Percentiles rank a stretch among this genome's conserved stretches.
Evolutionary conservation across 2,888 invertebrate genomes (phyloP).

Genomic region (Dryobota labecula): DNA sequence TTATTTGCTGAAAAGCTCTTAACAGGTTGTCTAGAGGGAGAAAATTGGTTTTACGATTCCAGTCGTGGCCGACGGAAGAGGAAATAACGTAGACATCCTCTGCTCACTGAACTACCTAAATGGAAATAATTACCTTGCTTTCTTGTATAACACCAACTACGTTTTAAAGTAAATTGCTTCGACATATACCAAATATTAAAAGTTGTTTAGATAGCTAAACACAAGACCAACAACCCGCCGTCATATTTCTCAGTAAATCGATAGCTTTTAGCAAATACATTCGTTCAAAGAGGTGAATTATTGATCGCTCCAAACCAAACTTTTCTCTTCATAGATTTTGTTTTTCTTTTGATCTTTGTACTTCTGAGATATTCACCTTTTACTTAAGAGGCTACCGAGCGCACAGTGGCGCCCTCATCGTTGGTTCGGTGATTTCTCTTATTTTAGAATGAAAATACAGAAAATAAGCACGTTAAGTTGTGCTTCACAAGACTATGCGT

Average conservation of each 20-base stretch:
- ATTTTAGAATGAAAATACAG: no score
- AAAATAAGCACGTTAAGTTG: no score
- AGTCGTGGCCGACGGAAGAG: constrained; percentile 60
- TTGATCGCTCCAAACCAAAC: constrained; percentile 48
- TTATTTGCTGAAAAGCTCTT: constrained; percentile 57
- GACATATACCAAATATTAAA: constrained; percentile 11
- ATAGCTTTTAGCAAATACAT: constrained; percentile 50
- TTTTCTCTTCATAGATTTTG: constrained; percentile 40
- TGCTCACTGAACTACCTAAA: constrained; percentile 44
- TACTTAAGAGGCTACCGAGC: no score
- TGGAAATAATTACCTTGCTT: constrained; percentile 40
- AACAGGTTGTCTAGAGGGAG: constrained; percentile 60
- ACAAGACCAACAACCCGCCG: constrained; percentile 31
- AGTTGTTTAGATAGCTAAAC: constrained; percentile 37
- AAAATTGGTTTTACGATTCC: constrained; percentile 72
- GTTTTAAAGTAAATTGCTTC: constrained; percentile 30
- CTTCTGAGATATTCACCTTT: constrained; percentile 28
- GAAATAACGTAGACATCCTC: constrained; percentile 69
- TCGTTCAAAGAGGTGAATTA: constrained; percentile 47
- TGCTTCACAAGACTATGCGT: no score
- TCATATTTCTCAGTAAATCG: constrained; percentile 40
- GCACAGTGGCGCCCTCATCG: no score
- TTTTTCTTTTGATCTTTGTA: constrained; percentile 49
- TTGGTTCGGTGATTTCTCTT: no score
- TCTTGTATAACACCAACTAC: background rate